A percentile compares a stretch with the other conserved stretches of the same genome.
These are phyloP conservation scores for Heterodera carotae DNA, from an alignment of 1,140 invertebrate genomes.

Conservation along the genomic window DNA sequence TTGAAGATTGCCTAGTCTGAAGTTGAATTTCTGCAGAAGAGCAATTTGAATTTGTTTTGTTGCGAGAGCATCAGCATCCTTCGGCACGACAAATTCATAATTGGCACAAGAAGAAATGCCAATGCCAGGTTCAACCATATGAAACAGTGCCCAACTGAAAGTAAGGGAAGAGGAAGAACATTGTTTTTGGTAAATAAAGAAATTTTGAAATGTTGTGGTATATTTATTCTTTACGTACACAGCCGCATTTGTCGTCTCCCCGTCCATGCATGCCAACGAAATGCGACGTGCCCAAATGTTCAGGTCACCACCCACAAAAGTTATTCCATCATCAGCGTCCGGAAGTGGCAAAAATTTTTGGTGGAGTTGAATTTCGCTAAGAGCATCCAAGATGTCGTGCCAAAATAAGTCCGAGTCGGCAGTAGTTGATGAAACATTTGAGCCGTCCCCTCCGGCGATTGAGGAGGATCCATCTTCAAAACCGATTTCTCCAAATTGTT, in stretches of 20 bases:
- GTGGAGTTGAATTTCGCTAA: slow-evolving; percentile 55
- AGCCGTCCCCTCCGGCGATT: background rate
- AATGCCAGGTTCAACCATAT: slow-evolving; percentile 50
- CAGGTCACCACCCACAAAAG: slow-evolving; percentile 56
- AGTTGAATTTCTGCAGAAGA: slow-evolving; percentile 52
- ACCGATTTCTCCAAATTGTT: slow-evolving; percentile 3
- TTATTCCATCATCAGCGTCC: slow-evolving; percentile 47
- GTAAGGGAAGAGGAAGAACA: no score
- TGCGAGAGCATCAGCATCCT: background rate
- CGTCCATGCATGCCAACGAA: slow-evolving; percentile 58
- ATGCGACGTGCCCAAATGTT: slow-evolving; percentile 53
- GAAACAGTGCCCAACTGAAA: slow-evolving; percentile 59
- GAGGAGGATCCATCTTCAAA: background rate
- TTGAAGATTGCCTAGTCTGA: slow-evolving; percentile 43
- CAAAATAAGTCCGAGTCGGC: slow-evolving; percentile 23
- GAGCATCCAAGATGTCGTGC: slow-evolving; percentile 52
- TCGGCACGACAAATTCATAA: slow-evolving; percentile 51
- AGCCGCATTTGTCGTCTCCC: slow-evolving; percentile 57
- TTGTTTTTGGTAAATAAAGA: no score
- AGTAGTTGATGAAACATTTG: background rate
- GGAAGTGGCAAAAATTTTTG: slow-evolving; percentile 48
- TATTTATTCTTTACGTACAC: slow-evolving; percentile 30
- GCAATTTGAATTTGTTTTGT: slow-evolving; percentile 44
- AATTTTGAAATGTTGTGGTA: no score
- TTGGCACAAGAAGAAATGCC: slow-evolving; percentile 43